Conservation (phyloP, 2,797 vertebrate species). For the Eleutherodactylus coqui region DNA sequence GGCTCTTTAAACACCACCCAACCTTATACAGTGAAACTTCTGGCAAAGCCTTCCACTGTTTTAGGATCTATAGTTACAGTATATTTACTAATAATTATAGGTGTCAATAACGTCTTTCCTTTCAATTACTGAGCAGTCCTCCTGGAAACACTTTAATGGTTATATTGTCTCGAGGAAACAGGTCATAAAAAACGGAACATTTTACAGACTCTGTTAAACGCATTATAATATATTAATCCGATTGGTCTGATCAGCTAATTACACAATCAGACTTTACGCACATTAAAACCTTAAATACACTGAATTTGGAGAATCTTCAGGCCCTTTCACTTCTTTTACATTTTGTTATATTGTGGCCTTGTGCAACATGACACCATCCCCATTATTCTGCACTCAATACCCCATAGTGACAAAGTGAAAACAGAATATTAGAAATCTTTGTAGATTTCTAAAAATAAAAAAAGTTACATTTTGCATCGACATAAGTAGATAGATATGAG, state of each 20-base stretch:
- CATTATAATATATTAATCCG: background rate
- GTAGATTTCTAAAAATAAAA: too few species aligned
- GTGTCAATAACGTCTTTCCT: background rate
- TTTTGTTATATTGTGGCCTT: too few species aligned
- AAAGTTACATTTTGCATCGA: too few species aligned
- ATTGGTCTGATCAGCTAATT: conserved; percentile 9
- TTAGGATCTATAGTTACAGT: background rate
- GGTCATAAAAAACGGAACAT: background rate
- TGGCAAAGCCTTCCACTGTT: background rate
- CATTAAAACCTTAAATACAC: background rate
- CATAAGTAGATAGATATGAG: too few species aligned
- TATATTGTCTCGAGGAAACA: background rate
- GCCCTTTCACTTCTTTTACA: too few species aligned
- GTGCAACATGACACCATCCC: too few species aligned
- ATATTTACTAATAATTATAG: conserved; percentile 12
- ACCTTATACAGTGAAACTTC: background rate
- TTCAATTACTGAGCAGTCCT: background rate
- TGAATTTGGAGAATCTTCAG: too few species aligned
- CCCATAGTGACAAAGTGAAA: too few species aligned
- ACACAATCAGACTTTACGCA: background rate
- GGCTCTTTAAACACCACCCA: conserved; percentile 2
- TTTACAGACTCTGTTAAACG: background rate
- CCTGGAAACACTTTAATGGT: conserved; percentile 11
- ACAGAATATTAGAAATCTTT: too few species aligned
- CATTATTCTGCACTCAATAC: too few species aligned